Conservation (phyloP, 2,888 invertebrate genomes). For the Nesidiocoris tenuis region DNA sequence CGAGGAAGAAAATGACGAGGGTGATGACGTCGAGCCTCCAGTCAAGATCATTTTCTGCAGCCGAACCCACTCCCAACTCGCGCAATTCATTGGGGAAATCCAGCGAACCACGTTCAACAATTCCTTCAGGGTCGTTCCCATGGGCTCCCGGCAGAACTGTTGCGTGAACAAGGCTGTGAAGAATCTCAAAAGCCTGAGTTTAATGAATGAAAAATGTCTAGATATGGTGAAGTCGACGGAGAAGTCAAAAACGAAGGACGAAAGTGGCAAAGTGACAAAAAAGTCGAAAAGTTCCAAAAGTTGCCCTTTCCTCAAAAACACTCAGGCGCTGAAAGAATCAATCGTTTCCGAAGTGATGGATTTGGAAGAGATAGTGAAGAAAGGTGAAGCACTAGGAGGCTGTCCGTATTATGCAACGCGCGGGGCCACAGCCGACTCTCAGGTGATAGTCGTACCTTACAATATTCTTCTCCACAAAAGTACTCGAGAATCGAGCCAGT, state of each 20-base stretch:
- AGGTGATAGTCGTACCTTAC: conserved; percentile 73
- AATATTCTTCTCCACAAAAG: conserved; percentile 76
- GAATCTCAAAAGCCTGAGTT: conserved; percentile 67
- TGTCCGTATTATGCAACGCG: conserved; percentile 94
- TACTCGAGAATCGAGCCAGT: conserved; percentile 72
- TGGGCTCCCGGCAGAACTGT: conserved; percentile 84
- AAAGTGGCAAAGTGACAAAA: conserved; percentile 64
- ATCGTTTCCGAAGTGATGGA: conserved; percentile 73
- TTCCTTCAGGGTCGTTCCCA: conserved; percentile 74
- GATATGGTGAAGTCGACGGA: conserved; percentile 71
- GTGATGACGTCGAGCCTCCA: conserved; percentile 49
- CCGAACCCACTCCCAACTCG: conserved; percentile 93
- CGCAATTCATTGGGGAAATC: conserved; percentile 93
- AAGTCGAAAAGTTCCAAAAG: conserved; percentile 56
- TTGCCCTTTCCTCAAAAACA: conserved; percentile 65
- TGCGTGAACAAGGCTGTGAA: conserved; percentile 83
- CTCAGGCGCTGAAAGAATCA: conserved; percentile 61
- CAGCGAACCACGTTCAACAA: conserved; percentile 74
- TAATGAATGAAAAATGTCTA: conserved; percentile 89
- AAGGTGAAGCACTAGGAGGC: conserved; percentile 68
- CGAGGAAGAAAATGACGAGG: conserved; percentile 53
- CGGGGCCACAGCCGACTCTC: conserved; percentile 76
- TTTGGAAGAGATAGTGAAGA: conserved; percentile 78
- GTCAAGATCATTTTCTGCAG: conserved; percentile 87
- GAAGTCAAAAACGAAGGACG: conserved; percentile 60